These are phyloP conservation scores for Falcaria lacertinaria DNA, from an alignment of 2,888 invertebrate species.

Conservation along the genomic window DNA sequence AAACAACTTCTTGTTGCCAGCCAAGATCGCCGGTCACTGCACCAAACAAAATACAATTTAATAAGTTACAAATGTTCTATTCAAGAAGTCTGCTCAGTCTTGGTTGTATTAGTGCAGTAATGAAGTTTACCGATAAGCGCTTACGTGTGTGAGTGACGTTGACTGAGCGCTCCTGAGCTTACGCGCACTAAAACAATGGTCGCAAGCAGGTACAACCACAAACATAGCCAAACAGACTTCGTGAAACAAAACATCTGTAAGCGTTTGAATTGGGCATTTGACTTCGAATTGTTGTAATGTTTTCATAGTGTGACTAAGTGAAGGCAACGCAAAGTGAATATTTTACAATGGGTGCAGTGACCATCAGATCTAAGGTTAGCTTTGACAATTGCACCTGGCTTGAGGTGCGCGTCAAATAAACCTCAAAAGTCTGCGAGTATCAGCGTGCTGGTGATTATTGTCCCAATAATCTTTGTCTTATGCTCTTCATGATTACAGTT, in stretches of 20 bases:
- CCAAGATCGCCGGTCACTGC: slow-evolving; percentile 66
- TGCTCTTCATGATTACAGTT: background rate
- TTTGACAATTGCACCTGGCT: background rate
- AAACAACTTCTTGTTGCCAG: slow-evolving; percentile 48
- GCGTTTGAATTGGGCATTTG: background rate
- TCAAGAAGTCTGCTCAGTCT: too few relatives aligned
- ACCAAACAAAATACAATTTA: slow-evolving; percentile 46
- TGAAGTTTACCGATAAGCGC: too few relatives aligned
- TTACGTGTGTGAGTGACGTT: too few relatives aligned
- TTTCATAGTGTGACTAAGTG: too few relatives aligned
- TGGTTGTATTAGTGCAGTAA: too few relatives aligned
- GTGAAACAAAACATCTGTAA: slow-evolving; percentile 3
- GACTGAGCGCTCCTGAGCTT: too few relatives aligned
- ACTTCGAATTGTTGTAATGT: too few relatives aligned
- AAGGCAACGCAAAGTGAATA: slow-evolving; percentile 3
- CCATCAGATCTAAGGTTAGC: background rate
- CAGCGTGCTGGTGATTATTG: background rate
- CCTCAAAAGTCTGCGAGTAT: background rate
- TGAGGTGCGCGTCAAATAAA: background rate
- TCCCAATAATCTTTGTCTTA: background rate
- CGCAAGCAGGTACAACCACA: too few relatives aligned
- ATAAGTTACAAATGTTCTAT: slow-evolving; percentile 14
- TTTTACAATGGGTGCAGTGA: slow-evolving; percentile 2
- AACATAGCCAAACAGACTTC: too few relatives aligned
- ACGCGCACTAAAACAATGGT: too few relatives aligned